A percentile compares a stretch with the other conserved stretches of the same genome.
Conservation (phyloP, 64 coral and sea anemone species). For the Montipora capricornis region DNA sequence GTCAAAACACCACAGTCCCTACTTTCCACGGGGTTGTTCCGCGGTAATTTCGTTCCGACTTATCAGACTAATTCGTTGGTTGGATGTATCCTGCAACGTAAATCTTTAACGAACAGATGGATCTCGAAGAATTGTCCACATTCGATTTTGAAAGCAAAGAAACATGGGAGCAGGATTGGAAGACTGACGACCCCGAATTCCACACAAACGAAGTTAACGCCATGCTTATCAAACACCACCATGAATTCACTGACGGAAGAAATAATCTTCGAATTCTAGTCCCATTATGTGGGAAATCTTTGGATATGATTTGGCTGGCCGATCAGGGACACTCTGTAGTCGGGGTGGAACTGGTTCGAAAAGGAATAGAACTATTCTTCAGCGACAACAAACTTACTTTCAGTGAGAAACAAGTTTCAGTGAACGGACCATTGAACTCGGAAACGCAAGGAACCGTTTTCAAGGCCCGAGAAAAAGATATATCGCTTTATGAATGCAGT, state of each 20-base stretch:
- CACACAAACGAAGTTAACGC: conserved; percentile 49
- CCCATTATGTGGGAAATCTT: conserved; percentile 81
- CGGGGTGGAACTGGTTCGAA: conserved; percentile 64
- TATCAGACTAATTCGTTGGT: no score
- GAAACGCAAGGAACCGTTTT: conserved; percentile 43
- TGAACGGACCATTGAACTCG: background rate
- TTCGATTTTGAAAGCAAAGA: conserved; percentile 38
- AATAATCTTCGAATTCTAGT: conserved; percentile 55
- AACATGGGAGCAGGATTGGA: conserved; percentile 48
- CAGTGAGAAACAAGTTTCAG: conserved; percentile 21
- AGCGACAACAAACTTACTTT: conserved; percentile 67
- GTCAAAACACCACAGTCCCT: background rate
- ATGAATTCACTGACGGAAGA: conserved; percentile 60
- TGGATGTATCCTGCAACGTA: background rate
- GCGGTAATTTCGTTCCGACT: no score
- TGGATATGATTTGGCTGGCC: conserved; percentile 84
- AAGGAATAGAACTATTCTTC: conserved; percentile 67
- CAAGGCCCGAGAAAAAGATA: conserved; percentile 71
- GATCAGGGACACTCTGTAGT: conserved; percentile 78
- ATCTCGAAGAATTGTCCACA: conserved; percentile 1
- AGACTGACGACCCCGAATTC: conserved; percentile 41
- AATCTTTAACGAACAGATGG: background rate
- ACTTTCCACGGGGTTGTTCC: background rate
- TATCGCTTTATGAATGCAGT: conserved; percentile 70
- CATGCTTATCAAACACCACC: conserved; percentile 66